These are phyloP conservation scores for Eleutherodactylus coqui DNA, from an alignment of 2,797 vertebrate genomes.

Conservation along the genomic window DNA sequence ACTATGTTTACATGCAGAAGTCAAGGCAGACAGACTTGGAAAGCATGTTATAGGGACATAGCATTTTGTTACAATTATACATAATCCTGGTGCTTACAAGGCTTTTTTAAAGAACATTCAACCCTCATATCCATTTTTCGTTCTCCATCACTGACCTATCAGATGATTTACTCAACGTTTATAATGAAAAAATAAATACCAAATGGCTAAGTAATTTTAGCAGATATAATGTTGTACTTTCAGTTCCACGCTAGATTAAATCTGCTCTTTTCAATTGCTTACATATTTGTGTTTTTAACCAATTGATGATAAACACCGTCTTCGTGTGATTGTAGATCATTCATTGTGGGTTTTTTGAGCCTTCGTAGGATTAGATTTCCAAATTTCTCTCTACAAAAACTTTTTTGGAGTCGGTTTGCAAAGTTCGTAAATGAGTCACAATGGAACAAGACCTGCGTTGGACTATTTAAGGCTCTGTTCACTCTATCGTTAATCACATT, in stretches of 20 bases:
- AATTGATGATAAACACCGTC: neutral
- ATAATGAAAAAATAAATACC: conserved; percentile 78
- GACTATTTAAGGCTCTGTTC: neutral
- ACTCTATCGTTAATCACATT: neutral
- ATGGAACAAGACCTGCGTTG: neutral
- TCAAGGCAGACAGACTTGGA: conserved; percentile 43
- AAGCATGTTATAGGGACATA: conserved; percentile 80
- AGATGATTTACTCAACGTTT: conserved; percentile 78
- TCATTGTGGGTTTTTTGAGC: neutral
- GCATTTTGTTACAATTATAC: conserved; percentile 82
- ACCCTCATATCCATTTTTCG: conserved; percentile 65
- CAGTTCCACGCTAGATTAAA: conserved; percentile 79
- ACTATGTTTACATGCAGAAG: conserved; percentile 26
- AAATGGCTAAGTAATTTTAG: conserved; percentile 81
- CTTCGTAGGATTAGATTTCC: neutral
- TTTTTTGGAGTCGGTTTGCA: neutral
- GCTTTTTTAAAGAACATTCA: conserved; percentile 81
- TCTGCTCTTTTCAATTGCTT: conserved; percentile 73
- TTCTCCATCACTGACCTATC: conserved; percentile 75
- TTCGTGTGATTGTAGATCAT: neutral
- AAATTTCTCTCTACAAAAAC: neutral
- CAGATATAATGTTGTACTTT: conserved; percentile 69
- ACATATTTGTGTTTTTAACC: conserved; percentile 37
- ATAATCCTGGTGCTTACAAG: conserved; percentile 87
- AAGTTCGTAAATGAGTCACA: neutral